phyloP scores from a whole-genome alignment of 2,888 invertebrate species.

The Calephelis perditalis region DNA sequence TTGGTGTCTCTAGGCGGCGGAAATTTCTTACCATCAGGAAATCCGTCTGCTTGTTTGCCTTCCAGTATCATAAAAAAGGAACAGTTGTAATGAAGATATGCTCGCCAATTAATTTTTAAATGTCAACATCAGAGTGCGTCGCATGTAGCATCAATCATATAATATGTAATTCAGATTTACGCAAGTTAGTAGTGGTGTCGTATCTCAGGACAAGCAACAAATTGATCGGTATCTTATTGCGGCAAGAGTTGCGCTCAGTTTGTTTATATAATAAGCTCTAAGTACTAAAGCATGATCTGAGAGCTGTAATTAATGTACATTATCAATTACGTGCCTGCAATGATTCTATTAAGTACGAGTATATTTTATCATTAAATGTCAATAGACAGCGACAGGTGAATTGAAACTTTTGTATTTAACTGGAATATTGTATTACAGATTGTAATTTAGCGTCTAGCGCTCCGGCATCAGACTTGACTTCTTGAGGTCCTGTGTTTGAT shows the following conservation, averaged over 20 bases:
- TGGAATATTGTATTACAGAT: no score
- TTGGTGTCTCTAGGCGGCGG: no score
- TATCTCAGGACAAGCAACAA: constrained; percentile 30
- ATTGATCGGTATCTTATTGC: constrained; percentile 31
- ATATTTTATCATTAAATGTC: not conserved
- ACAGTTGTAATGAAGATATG: no score
- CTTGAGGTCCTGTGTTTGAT: no score
- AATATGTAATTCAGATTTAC: constrained; percentile 25
- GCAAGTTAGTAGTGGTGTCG: constrained; percentile 27
- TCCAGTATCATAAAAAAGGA: no score
- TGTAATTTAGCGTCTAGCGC: no score
- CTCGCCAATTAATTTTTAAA: not conserved
- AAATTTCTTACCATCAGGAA: no score
- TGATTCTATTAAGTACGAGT: constrained; percentile 9
- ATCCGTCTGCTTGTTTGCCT: no score
- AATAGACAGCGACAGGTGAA: no score
- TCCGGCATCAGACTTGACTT: no score
- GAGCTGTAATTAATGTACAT: constrained; percentile 1
- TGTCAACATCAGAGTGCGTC: not conserved
- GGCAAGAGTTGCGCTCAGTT: constrained; percentile 25
- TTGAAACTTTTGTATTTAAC: no score
- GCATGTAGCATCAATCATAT: constrained; percentile 22
- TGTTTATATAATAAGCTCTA: constrained; percentile 29
- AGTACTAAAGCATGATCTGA: constrained; percentile 23
- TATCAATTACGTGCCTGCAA: constrained; percentile 11